Evolutionary conservation across 2,113 vertebrate genomes (phyloP).

Genomic region (Rostratula benghalensis): DNA sequence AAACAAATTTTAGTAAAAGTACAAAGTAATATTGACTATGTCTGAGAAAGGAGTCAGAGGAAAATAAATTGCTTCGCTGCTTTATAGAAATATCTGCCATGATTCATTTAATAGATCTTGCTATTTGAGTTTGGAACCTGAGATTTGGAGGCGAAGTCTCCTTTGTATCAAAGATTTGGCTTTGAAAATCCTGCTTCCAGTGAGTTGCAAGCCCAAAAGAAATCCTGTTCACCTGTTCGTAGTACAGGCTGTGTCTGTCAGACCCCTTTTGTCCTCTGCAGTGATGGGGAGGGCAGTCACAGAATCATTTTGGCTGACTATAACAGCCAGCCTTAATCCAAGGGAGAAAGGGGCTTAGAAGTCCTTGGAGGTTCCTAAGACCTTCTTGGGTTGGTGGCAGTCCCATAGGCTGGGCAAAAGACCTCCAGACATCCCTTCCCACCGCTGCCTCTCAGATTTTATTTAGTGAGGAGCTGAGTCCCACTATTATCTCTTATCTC

Average conservation of each 20-base stretch:
- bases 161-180: neutral
- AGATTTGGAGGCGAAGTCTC: neutral
- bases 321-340: neutral
- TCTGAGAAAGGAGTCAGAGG: neutral
- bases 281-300: neutral
- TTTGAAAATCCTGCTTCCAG: neutral
- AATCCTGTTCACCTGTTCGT: neutral
- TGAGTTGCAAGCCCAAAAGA: neutral
- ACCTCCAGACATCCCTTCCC: neutral
- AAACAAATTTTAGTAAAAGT: neutral
- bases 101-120: neutral
- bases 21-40: neutral
- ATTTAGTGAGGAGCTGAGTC: neutral
- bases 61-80: neutral
- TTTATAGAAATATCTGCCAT: neutral
- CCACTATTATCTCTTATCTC: neutral
- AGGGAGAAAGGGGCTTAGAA: neutral
- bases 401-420: neutral
- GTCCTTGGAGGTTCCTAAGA: neutral
- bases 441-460: neutral
- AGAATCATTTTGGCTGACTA: neutral
- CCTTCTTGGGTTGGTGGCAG: neutral
- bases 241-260: rapidly evolving
- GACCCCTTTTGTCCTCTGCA: neutral
- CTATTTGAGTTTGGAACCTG: neutral